Base-by-base conservation (phyloP, 2,113 vertebrate genomes). In the Todiramphus chloris region DNA sequence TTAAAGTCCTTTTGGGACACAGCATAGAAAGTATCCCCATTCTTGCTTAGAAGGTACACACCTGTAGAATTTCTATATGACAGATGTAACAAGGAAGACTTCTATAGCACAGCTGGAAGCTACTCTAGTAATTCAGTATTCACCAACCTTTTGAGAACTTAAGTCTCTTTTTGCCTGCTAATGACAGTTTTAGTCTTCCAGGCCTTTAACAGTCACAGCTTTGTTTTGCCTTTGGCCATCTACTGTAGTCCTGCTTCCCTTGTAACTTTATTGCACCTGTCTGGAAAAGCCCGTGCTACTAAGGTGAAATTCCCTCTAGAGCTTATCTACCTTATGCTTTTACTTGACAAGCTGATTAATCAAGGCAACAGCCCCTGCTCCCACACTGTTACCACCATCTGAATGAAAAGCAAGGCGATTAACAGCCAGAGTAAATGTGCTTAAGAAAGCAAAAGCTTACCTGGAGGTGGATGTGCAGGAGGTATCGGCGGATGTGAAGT, bases 401-500 rank as follows among this genome's bases (percentile, higher is more conserved):
- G 41, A 70, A 83, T 60, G 37, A 87, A 89, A 84, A 78, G 30
- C 48, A 77, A 78, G 7, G 24, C 48, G 68, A 30, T 69, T 18
- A 72, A 84, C 2, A 7, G 53, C 16, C 87, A 55, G 37, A 84
- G 50, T 31, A 89, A 68, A 39, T 7, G 11, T 23, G 17, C 28
- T 75, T 13, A 33, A 74, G 76, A 74, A 93, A 73, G 79, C 9
- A 48, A 68, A 93, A 66, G n/a, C 95, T 96, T 96, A 99, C 99
- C 99, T 97, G 99, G 98, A 35, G 98, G 99, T 12, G 99, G 99
- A 92, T 99, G 99, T 11, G 98, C 97, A 39, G 98, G 98, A 56
- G 99, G 99, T 95, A 99, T 91, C 7, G 99, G 99, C 24, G 99
- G 99, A 98, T 99, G 99, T 12, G 99, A 97, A 90, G 98, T 98